Base-by-base conservation (phyloP, 1,140 invertebrate species). In the Sitobion miscanthi region DNA sequence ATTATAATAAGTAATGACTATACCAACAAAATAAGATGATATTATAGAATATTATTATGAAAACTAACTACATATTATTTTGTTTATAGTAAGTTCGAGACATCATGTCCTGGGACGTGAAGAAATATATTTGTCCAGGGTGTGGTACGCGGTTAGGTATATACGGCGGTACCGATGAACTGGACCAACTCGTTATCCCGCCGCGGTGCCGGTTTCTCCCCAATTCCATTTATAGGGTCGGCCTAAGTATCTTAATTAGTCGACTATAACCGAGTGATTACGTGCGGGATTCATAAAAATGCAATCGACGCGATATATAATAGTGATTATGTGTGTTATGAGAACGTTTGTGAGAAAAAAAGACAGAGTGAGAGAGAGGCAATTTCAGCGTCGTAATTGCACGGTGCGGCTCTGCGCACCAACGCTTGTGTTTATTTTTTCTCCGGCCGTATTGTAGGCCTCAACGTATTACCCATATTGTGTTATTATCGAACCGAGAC, bases 201-300 rank as follows among this genome's bases (percentile, higher is more conserved):
- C 35, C n/a, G 23, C 11, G 17, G 23, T 45, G 83, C 38, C 38
- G 91, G 82, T 93, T 93, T 86, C 69, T 92, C 47, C 62, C 91
- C 11, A 38, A 93, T 42, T 54, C 91, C 91, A 54, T 92, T 86
- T 91, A 77, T 93, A 93, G 91, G 91, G 91, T 38, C 69, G 8
- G 77, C 21, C 49, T 57, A 38, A 20, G 82, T 85, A 23, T 92
- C 45, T 93, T 93, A 93, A 93, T 93, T 93, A 93, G 91, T 93
- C 82, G 21, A 42, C 21, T 93, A n/a, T 57, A 54, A 85, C 77
- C 5, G 25, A 90, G 49, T 85, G 91, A 86, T 85, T 85, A 57
- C 82, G 47, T 42, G 38, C 77, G 69, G 47, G 62, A 57, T 92
- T 82, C 38, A 52, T 82, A 49, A 82, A 82, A 83, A 91, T 25